Percentiles rank a stretch among this genome's conserved stretches.
phyloP scores from a whole-genome alignment of 2,888 invertebrate genomes.

The Phortica magna region DNA sequence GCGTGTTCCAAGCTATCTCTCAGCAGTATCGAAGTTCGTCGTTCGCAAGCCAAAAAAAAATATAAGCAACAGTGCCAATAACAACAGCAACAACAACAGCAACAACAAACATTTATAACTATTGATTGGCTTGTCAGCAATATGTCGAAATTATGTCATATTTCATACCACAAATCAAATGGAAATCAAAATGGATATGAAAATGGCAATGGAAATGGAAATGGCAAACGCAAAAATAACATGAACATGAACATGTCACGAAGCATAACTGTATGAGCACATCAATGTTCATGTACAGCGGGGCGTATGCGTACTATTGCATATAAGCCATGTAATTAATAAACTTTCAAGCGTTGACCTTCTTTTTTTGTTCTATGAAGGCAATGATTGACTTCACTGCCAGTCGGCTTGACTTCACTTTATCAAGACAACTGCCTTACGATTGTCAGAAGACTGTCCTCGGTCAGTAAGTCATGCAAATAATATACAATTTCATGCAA shows the following conservation, averaged over 20 bases:
- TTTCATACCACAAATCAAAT: slow-evolving; percentile 38
- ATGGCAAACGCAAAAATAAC: background rate
- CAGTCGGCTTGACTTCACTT: no score
- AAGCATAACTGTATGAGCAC: background rate
- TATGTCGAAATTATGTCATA: slow-evolving; percentile 45
- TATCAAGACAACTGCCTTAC: no score
- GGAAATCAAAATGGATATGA: background rate
- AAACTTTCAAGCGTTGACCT: background rate
- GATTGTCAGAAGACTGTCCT: no score
- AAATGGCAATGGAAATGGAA: slow-evolving; percentile 3
- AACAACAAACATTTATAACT: slow-evolving; percentile 34
- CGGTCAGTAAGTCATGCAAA: no score
- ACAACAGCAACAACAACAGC: background rate
- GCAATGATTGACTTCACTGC: background rate
- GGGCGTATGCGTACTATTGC: background rate
- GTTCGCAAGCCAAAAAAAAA: no score
- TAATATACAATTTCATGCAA: no score
- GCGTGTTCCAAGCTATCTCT: slow-evolving; percentile 21
- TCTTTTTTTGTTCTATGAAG: background rate
- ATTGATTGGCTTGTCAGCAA: slow-evolving; percentile 50
- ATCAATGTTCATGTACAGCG: background rate
- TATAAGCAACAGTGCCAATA: no score
- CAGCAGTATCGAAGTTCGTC: no score
- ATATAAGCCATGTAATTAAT: background rate
- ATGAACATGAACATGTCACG: background rate